Evolutionary conservation across 2,888 invertebrate species (phyloP).

Genomic region (Acronicta alni): DNA sequence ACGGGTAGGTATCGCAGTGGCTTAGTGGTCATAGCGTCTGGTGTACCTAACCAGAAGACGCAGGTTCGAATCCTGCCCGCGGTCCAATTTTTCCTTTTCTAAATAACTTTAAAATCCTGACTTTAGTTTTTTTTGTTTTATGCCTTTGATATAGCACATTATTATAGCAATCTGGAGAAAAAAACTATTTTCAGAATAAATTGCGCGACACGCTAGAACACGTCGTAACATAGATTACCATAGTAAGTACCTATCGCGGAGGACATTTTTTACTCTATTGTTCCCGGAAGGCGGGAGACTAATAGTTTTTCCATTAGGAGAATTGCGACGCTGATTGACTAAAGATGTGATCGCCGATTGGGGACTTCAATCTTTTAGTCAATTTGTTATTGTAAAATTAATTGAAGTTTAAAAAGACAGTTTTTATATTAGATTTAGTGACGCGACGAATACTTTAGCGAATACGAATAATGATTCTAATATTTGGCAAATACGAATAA

Average conservation of each 20-base stretch:
- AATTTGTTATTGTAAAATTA: constrained; percentile 39
- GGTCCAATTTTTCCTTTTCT: too few species aligned
- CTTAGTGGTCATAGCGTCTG: too few species aligned
- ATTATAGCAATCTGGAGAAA: constrained; percentile 28
- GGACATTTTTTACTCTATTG: constrained; percentile 63
- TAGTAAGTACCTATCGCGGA: constrained; percentile 50
- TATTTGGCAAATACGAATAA: too few species aligned
- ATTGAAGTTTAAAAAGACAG: constrained; percentile 7
- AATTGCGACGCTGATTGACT: constrained; percentile 65
- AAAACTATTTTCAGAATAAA: constrained; percentile 69
- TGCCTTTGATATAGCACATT: constrained; percentile 13
- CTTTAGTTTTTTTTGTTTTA: background rate
- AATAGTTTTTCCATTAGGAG: constrained; percentile 75
- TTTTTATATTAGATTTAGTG: background rate
- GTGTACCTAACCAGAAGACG: too few species aligned
- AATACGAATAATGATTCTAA: too few species aligned
- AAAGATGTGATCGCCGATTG: constrained; percentile 52
- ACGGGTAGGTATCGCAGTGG: too few species aligned
- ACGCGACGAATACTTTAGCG: background rate
- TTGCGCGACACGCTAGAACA: constrained; percentile 63
- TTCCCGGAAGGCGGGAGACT: constrained; percentile 62
- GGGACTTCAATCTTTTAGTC: constrained; percentile 37
- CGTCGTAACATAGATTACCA: constrained; percentile 70
- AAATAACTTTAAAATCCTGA: too few species aligned
- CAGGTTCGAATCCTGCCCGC: too few species aligned